These are phyloP conservation scores for Squalus acanthias DNA, from an alignment of 2,797 vertebrate species.

Conservation along the genomic window DNA sequence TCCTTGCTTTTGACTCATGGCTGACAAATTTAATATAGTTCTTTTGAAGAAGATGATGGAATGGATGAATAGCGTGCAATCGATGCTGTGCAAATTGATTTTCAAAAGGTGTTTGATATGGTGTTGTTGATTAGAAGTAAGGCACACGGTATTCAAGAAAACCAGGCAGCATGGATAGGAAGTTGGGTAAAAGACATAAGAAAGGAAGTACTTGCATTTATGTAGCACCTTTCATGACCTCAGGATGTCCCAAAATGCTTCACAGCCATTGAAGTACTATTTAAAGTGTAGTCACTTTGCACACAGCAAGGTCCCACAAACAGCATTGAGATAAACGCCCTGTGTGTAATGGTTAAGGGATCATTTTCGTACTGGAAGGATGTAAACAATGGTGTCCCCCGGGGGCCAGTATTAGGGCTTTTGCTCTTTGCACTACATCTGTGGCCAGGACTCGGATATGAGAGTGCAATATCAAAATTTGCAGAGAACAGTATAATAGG, in stretches of 20 bases:
- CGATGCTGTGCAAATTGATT: too few relatives aligned
- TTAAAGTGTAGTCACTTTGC: not conserved
- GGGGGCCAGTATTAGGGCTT: not conserved
- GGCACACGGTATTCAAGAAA: not conserved
- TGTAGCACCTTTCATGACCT: not conserved
- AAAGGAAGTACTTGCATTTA: not conserved
- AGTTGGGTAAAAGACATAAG: not conserved
- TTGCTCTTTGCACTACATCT: not conserved
- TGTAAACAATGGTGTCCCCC: not conserved
- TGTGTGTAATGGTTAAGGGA: not conserved
- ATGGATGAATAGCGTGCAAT: too few relatives aligned
- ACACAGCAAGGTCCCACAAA: not conserved
- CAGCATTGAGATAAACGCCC: not conserved
- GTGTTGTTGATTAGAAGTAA: not conserved
- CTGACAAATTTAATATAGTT: not conserved
- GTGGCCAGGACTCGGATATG: not conserved
- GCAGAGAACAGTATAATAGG: not conserved
- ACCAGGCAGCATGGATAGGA: not conserved
- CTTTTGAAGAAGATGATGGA: not conserved
- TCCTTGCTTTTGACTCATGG: not conserved
- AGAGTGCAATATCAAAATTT: not conserved
- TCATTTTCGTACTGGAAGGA: not conserved
- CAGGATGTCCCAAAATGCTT: not conserved
- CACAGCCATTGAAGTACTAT: not conserved
- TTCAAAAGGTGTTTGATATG: not conserved